Percentiles rank a stretch among this genome's conserved stretches.
These are phyloP conservation scores for Callithrix jacchus DNA, from an alignment of 2,113 vertebrate species.

Conservation along the genomic window DNA sequence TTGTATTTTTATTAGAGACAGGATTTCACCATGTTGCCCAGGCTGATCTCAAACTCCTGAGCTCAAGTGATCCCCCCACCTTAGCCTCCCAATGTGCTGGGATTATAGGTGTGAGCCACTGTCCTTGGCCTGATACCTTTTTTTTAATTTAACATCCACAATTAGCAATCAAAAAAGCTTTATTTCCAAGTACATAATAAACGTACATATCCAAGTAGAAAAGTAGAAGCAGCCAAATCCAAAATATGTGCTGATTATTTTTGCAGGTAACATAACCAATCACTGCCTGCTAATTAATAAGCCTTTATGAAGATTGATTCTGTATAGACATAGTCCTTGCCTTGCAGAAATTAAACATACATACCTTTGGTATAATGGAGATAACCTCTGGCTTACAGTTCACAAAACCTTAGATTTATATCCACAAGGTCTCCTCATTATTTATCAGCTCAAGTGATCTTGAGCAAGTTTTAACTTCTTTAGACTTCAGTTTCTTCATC, in stretches of 20 bases:
- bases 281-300: constrained; percentile 41
- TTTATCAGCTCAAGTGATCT: neutral
- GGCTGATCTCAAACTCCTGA: too few relatives aligned
- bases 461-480: constrained; percentile 41
- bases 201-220: constrained; percentile 32
- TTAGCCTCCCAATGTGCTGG: too few relatives aligned
- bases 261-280: constrained; percentile 13
- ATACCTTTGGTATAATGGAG: neutral
- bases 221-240: neutral
- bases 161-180: constrained; percentile 24
- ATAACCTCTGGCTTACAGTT: neutral
- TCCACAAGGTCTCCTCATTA: neutral
- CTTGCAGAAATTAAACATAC: constrained; percentile 46
- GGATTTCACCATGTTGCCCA: too few relatives aligned
- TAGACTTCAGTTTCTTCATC: neutral
- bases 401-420: neutral
- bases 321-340: neutral
- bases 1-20: too few relatives aligned
- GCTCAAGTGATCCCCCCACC: too few relatives aligned
- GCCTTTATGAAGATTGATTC: neutral
- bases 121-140: neutral
- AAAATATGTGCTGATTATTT: neutral
- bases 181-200: neutral
- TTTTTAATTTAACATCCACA: constrained; percentile 47
- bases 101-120: too few relatives aligned